phyloP scores from a whole-genome alignment of 2,113 vertebrate species.

The Pelecanoides urinatrix region DNA sequence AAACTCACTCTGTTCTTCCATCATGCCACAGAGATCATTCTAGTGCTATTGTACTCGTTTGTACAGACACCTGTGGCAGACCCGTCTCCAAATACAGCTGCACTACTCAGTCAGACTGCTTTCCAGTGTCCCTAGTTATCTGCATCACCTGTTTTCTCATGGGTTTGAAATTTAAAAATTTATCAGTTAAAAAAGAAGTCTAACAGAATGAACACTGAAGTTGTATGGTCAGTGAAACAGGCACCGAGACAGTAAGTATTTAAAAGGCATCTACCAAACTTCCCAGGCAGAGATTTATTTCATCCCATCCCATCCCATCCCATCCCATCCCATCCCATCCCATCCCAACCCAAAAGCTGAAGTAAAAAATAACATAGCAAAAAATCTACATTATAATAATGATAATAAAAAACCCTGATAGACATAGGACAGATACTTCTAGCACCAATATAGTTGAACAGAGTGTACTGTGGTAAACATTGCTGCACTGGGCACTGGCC shows the following conservation, averaged over 20 bases:
- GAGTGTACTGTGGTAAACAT: background rate
- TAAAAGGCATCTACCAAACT: background rate
- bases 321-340: background rate
- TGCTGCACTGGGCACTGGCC: background rate
- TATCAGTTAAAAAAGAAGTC: background rate
- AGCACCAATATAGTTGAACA: background rate
- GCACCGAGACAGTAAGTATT: background rate
- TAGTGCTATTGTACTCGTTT: background rate
- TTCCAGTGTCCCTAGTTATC: background rate
- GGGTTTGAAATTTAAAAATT: background rate
- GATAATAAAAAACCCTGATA: background rate
- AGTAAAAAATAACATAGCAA: background rate
- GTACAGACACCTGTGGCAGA: background rate
- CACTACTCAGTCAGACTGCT: background rate
- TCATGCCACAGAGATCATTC: background rate
- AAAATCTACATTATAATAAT: background rate
- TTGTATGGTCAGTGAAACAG: background rate
- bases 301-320: background rate
- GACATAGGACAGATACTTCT: background rate
- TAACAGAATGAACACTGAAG: background rate
- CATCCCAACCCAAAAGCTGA: background rate
- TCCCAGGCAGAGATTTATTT: background rate
- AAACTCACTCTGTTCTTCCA: background rate
- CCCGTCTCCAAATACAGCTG: background rate
- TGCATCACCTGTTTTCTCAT: background rate